Conservation (phyloP, 2,797 vertebrate genomes). For the Apogon hyalosoma region DNA sequence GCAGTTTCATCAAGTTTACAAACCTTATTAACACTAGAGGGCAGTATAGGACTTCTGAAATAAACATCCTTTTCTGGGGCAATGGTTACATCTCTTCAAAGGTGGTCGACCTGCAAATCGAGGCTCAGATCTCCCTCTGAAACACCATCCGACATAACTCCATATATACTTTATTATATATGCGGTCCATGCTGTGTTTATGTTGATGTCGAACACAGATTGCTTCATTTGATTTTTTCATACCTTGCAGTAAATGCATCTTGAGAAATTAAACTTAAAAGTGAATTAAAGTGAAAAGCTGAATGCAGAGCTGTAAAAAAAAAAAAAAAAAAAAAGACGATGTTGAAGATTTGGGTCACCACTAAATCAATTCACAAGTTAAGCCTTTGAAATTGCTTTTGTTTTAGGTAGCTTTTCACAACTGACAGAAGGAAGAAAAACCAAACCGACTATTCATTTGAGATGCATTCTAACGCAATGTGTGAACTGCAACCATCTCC, state of each 20-base stretch:
- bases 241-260: conserved; percentile 20
- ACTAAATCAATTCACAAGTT: background rate
- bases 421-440: no score
- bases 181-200: conserved; percentile 44
- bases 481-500: conserved; percentile 3
- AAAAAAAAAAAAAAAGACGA: no score
- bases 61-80: background rate
- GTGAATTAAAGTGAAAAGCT: background rate
- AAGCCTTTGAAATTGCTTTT: no score
- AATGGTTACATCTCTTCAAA: conserved; percentile 30
- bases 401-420: no score
- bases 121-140: conserved; percentile 26
- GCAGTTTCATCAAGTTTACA: conserved; percentile 27
- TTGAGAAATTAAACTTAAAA: background rate
- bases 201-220: conserved; percentile 13
- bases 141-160: conserved; percentile 8
- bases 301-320: background rate
- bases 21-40: conserved; percentile 28
- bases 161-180: conserved; percentile 53
- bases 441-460: background rate
- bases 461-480: conserved; percentile 17
- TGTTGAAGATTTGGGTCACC: no score
- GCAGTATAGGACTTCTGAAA: conserved; percentile 5
- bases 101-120: conserved; percentile 47
- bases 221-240: conserved; percentile 5